A percentile compares a stretch with the other conserved stretches of the same genome.
phyloP scores from a whole-genome alignment of 2,797 vertebrate genomes.

The Coregonus sp. region DNA sequence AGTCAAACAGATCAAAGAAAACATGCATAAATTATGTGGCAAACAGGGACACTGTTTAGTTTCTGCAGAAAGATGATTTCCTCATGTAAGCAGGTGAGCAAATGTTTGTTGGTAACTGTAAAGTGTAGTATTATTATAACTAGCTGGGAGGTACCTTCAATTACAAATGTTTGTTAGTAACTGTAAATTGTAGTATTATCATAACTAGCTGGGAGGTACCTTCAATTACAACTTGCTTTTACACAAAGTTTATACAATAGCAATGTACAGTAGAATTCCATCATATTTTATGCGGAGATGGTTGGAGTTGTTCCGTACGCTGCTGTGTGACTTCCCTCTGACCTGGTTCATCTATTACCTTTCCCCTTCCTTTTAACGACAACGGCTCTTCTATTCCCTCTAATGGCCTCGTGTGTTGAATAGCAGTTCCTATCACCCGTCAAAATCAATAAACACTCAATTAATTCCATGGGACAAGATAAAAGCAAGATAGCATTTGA shows the following conservation, averaged over 20 bases:
- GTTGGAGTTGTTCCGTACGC: constrained; percentile 21
- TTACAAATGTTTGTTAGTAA: too few relatives aligned
- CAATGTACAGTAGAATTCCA: neutral
- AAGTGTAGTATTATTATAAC: neutral
- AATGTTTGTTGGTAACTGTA: neutral
- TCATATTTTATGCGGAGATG: neutral
- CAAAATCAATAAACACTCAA: constrained; percentile 91
- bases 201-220: too few relatives aligned
- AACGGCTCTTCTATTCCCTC: constrained; percentile 58
- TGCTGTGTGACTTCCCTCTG: constrained; percentile 36
- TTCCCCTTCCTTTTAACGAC: constrained; percentile 58
- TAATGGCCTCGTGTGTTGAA: constrained; percentile 66
- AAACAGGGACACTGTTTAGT: constrained; percentile 72
- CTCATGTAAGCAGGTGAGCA: neutral
- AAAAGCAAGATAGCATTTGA: constrained; percentile 97
- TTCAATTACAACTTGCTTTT: constrained; percentile 11
- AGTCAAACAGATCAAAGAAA: constrained; percentile 84
- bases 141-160: neutral
- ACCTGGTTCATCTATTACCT: constrained; percentile 49
- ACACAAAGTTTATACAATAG: constrained; percentile 31
- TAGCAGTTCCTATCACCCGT: constrained; percentile 75
- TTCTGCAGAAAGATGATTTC: constrained; percentile 67
- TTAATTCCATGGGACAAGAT: constrained; percentile 95
- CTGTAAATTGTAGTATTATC: too few relatives aligned
- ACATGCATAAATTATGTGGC: constrained; percentile 82